Evolutionary conservation across 2,113 vertebrate species (phyloP), one percentile per base, ranked within the genome.

Genomic region (Engraulis encrasicolus): DNA sequence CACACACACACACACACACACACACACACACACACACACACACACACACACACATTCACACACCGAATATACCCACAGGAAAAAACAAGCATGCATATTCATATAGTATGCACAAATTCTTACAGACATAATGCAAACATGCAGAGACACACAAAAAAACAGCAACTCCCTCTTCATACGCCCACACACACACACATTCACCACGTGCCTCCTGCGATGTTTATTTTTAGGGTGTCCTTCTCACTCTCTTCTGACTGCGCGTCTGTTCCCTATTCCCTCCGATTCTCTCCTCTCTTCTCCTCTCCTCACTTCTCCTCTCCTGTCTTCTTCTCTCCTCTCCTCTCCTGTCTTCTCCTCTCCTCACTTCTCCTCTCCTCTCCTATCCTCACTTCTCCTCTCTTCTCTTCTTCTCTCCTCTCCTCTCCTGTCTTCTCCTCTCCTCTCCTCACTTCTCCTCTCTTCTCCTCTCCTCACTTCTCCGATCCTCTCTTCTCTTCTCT

Each of bases 301-400:
- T 5, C 40, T 9, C 40, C 9, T 5, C 40, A 3, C n/a, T 82
- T 15, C 38, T 71, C 45, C 27, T 11, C 40, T 83, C 19, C 27
- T 50, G 20, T 86, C 15, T 2, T 82, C 81, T 54, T n/a, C 58
- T 38, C 77, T 84, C 77, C 4, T 49, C 61, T 23, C 14, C 19
- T 50, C 27, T 2, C 34, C 49, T 66, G 84, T n/a, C 49, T 31
- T 50, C 15, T 11, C 34, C 23, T 54, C 79, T 9, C 40, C 9
- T 45, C 40, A 5, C 40, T 9, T 45, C 58, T 18, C 50, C 45
- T 49, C 58, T 82, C 27, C 50, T 80, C 52, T 79, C 74, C 50
- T 38, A 45, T 34, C 85, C 83, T n/a, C 50, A 36, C 18, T 34
- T 83, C 34, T 18, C 48, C 50, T 48, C n/a, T n/a, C n/a, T n/a